Conservation (phyloP, 2,797 vertebrate genomes). For the Pseudopleuronectes americanus region DNA sequence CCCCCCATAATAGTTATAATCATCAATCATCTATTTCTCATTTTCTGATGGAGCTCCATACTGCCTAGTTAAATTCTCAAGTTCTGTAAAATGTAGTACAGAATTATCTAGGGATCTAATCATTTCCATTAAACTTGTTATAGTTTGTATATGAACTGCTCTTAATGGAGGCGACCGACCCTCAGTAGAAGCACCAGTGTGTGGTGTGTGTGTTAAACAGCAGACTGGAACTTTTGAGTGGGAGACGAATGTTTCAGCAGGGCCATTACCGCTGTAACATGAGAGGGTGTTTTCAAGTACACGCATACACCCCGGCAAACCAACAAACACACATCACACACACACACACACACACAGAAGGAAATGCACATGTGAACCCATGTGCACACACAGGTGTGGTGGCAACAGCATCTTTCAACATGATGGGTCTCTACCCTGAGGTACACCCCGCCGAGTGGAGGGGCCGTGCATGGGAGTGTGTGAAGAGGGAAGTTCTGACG, state of each 20-base stretch:
- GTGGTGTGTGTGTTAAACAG: slow-evolving; percentile 23
- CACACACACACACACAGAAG: slow-evolving; percentile 5
- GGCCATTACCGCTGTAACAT: slow-evolving; percentile 59
- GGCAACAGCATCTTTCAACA: slow-evolving; percentile 62
- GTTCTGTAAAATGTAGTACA: background rate
- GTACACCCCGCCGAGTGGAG: slow-evolving; percentile 13
- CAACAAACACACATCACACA: slow-evolving; percentile 4
- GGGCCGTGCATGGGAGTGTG: slow-evolving; percentile 4
- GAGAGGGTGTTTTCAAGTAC: slow-evolving; percentile 53
- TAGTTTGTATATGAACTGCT: background rate
- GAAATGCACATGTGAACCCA: slow-evolving; percentile 23
- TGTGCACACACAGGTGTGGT: slow-evolving; percentile 55
- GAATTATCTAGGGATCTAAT: background rate
- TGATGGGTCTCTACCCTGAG: slow-evolving; percentile 25
- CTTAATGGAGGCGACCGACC: background rate
- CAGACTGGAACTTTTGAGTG: slow-evolving; percentile 41
- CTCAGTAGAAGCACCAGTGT: slow-evolving; percentile 1
- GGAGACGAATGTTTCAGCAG: slow-evolving; percentile 55
- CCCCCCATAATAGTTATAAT: too few species aligned
- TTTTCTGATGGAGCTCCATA: too few species aligned
- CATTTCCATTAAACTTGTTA: background rate
- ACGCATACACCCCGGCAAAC: background rate
- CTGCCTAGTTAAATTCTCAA: too few species aligned
- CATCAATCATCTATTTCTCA: too few species aligned
- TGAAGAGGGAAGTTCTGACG: slow-evolving; percentile 31